Evolutionary conservation across 2,113 vertebrate genomes (phyloP).

Genomic region (Silurus glanis): DNA sequence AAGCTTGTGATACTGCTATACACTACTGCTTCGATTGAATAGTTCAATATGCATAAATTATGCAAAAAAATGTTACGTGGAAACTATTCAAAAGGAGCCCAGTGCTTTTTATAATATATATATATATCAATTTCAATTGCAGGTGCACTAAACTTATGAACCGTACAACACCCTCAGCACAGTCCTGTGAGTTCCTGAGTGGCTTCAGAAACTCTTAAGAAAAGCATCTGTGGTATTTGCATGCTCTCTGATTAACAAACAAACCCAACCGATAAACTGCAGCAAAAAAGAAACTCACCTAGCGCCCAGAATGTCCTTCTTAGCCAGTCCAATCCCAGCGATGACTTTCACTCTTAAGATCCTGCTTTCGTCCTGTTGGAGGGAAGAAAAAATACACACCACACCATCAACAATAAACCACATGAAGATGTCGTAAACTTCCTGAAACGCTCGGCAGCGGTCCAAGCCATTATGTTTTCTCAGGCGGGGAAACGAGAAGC

Average conservation of each 20-base stretch:
- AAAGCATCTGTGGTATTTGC: not conserved
- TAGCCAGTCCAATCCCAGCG: constrained; percentile 89
- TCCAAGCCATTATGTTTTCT: not conserved
- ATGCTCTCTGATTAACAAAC: constrained; percentile 8
- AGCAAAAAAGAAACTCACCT: constrained; percentile 76
- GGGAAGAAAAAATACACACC: not conserved
- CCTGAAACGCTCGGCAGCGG: not conserved
- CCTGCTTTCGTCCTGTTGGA: constrained; percentile 78
- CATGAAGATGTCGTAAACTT: not conserved
- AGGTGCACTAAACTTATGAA: too few species aligned
- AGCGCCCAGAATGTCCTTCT: constrained; percentile 94
- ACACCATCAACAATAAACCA: not conserved
- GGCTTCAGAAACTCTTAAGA: not conserved
- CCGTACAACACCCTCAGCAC: not conserved
- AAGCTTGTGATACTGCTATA: too few species aligned
- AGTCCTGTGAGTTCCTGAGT: not conserved
- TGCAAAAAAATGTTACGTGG: too few species aligned
- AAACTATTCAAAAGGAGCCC: too few species aligned
- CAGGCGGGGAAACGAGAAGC: not conserved
- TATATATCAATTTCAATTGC: too few species aligned
- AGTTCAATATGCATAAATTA: too few species aligned
- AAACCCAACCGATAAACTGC: not conserved
- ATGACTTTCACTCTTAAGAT: constrained; percentile 89
- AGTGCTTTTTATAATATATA: too few species aligned
- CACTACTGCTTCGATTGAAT: too few species aligned